phyloP scores from a whole-genome alignment of 1,140 invertebrate genomes.

The Goniozus legneri region DNA sequence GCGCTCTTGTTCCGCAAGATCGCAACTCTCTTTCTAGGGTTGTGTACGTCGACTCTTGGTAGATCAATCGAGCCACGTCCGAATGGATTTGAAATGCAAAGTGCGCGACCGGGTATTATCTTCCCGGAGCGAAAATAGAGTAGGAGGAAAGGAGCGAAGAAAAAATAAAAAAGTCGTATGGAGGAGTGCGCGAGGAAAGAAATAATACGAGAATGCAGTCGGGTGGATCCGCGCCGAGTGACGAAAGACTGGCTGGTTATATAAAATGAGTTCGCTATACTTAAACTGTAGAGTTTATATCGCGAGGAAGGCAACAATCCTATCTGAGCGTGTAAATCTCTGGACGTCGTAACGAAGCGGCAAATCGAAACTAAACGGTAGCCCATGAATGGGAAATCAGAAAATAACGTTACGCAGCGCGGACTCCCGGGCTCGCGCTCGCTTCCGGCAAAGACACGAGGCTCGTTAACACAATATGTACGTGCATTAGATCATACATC shows the following conservation, averaged over 20 bases:
- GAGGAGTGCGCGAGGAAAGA: constrained; percentile 1
- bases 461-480: constrained; percentile 12
- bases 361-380: constrained; percentile 49
- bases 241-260: constrained; percentile 19
- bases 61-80: constrained; percentile 28
- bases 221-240: constrained; percentile 5
- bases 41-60: too few relatives aligned
- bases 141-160: neutral
- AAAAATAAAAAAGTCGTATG: constrained; percentile 8
- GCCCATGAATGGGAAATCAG: constrained; percentile 46
- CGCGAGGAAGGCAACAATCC: constrained; percentile 40
- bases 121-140: constrained; percentile 26
- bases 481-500: too few relatives aligned
- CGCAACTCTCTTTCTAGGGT: too few relatives aligned
- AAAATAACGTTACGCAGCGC: constrained; percentile 40
- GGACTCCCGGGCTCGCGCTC: constrained; percentile 36
- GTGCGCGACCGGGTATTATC: constrained; percentile 32
- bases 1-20: too few relatives aligned
- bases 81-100: constrained; percentile 45
- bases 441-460: constrained; percentile 39
- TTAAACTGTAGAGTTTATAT: too few relatives aligned
- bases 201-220: constrained; percentile 2
- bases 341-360: constrained; percentile 43
- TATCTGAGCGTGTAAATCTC: constrained; percentile 47
- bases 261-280: too few relatives aligned